Evolutionary conservation across 2,797 vertebrate species (phyloP), one percentile per base, ranked within the genome.

Genomic region (Esox masquinongy): DNA sequence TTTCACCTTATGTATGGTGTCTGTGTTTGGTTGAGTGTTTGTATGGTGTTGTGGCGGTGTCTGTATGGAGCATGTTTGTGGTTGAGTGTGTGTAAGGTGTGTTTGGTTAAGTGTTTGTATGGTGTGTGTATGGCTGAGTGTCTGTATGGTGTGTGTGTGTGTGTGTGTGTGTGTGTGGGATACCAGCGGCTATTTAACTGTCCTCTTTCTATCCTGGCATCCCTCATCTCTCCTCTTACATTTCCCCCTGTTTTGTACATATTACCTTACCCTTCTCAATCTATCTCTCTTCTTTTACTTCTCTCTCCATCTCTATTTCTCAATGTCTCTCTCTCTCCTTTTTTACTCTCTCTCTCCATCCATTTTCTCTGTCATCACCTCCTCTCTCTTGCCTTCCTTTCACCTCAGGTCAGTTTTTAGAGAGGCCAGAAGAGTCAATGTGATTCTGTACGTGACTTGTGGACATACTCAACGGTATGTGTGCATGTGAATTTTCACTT

Each of bases 401-500:
- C 43, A n/a, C 49, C 56, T 26, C 53, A 53, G 53, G 50, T 78
- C 80, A 68, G 16, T 0, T 5, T 53, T 43, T 50, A 76, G 51
- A 49, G n/a, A n/a, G 75, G 64, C 29, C 26, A 34, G 26, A 9
- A 36, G 14, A 63, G 7, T 34, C 34, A 26, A 68, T 2, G 14
- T 19, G 2, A 24, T 22, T 70, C 67, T 22, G 11, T 53, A 49
- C 36, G 68, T 26, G 11, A 26, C 50, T 19, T 22, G 70, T 50
- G 68, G 43, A 24, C 53, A 51, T 53, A 39, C 56, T 56, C 31
- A 1, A 72, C 29, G 72, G 2, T 63, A 31, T 73, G 76, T 79
- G 79, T 75, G 61, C 71, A 59, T 79, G 77, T 72, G 77, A 81
- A 78, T 68, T 75, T 68, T 75, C 61, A 67, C 70, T 74, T 56